A percentile compares a stretch with the other conserved stretches of the same genome.
Evolutionary conservation across 2,888 invertebrate genomes (phyloP).

Genomic region (Amphimallon solstitiale): DNA sequence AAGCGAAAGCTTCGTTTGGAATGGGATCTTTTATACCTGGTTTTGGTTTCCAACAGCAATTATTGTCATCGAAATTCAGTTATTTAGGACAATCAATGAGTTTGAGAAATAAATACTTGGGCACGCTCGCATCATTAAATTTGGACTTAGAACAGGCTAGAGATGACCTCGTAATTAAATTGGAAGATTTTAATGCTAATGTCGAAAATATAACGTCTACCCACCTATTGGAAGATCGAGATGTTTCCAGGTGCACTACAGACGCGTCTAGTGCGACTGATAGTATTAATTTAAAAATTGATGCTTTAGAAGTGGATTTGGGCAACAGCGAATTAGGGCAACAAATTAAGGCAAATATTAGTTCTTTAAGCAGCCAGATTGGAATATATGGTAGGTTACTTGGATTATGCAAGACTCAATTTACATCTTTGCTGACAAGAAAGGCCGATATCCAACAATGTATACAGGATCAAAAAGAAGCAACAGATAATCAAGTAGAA

Average conservation of each 20-base stretch:
- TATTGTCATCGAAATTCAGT: no score
- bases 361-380: neutral
- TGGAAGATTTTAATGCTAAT: neutral
- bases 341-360: neutral
- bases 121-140: neutral
- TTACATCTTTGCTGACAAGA: neutral
- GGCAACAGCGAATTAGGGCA: neutral
- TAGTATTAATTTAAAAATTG: neutral
- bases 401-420: slow-evolving; percentile 7
- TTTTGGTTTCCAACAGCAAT: no score
- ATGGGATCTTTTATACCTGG: no score
- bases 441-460: slow-evolving; percentile 7
- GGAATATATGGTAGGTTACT: slow-evolving; percentile 11
- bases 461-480: neutral
- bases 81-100: no score
- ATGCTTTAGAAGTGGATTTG: neutral
- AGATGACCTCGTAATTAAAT: neutral
- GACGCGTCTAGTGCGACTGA: neutral
- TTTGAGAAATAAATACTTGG: no score
- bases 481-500: slow-evolving; percentile 1
- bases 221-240: neutral
- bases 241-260: neutral
- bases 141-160: neutral
- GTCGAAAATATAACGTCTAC: neutral
- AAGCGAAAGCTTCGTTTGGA: no score